A percentile compares a stretch with the other conserved stretches of the same genome.
phyloP scores from a whole-genome alignment of 2,888 invertebrate species.

The Drosophila tanythrix region DNA sequence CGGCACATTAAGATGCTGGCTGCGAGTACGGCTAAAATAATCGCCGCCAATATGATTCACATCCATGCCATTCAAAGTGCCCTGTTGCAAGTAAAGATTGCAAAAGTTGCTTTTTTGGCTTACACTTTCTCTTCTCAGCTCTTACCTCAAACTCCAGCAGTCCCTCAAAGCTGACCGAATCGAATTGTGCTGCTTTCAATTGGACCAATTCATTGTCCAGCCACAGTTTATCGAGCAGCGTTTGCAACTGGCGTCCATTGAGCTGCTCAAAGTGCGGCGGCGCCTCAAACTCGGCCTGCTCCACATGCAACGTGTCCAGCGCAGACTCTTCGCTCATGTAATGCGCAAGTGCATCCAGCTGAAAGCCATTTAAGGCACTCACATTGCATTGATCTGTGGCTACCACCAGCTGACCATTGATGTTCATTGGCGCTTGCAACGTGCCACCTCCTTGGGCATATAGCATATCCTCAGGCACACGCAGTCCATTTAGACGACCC shows the following conservation, averaged over 20 bases:
- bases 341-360: conserved; percentile 55
- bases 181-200: conserved; percentile 63
- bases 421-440: conserved; percentile 59
- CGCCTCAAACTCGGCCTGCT: conserved; percentile 84
- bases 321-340: conserved; percentile 56
- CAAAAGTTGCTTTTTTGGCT: background rate
- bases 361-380: conserved; percentile 69
- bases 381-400: conserved; percentile 55
- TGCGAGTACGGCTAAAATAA: conserved; percentile 86
- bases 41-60: conserved; percentile 85
- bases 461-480: conserved; percentile 85
- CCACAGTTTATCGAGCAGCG: conserved; percentile 85
- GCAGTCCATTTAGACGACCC: conserved; percentile 80
- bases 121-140: background rate
- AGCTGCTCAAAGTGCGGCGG: conserved; percentile 85
- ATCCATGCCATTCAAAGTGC: conserved; percentile 85
- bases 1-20: conserved; percentile 85
- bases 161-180: conserved; percentile 73
- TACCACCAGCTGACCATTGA: conserved; percentile 46
- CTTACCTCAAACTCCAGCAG: conserved; percentile 75
- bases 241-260: conserved; percentile 82
- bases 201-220: conserved; percentile 84
- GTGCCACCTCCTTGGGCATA: conserved; percentile 74
- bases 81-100: conserved; percentile 79
- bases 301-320: conserved; percentile 76